A percentile compares a stretch with the other conserved stretches of the same genome.
These are phyloP conservation scores for Sturnus vulgaris DNA, from an alignment of 2,113 vertebrate genomes.

Conservation along the genomic window DNA sequence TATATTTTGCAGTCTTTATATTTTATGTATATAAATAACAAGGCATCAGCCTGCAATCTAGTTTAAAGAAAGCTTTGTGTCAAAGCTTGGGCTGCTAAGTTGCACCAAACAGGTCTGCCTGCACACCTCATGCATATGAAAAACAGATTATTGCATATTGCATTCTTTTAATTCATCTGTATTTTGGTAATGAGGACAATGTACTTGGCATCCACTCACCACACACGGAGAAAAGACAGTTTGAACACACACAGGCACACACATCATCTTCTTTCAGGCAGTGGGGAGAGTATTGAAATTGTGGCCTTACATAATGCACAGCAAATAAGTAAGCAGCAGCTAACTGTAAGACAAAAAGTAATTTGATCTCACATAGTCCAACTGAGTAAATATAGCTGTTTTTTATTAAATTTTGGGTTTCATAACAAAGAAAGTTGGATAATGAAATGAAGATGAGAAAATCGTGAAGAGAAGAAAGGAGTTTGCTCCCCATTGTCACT, in stretches of 20 bases:
- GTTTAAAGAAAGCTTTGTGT: not conserved
- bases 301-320: not conserved
- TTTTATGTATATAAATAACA: not conserved
- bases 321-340: not conserved
- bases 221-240: not conserved
- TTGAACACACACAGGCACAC: not conserved
- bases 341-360: not conserved
- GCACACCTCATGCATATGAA: not conserved
- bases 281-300: not conserved
- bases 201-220: not conserved
- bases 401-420: not conserved
- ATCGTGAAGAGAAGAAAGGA: not conserved
- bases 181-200: not conserved
- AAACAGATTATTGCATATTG: not conserved
- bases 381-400: not conserved
- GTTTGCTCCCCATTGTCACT: not conserved
- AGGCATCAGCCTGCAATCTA: not conserved
- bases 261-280: not conserved
- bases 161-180: not conserved
- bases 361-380: conserved; percentile 7
- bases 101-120: not conserved
- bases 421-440: not conserved
- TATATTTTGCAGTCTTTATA: too few relatives aligned
- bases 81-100: not conserved
- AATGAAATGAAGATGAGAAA: not conserved